Evolutionary conservation across 53 echinoderm and acorn worm species (phyloP), one percentile per base, ranked within the genome.

Genomic region (Paracentrotus lividus): DNA sequence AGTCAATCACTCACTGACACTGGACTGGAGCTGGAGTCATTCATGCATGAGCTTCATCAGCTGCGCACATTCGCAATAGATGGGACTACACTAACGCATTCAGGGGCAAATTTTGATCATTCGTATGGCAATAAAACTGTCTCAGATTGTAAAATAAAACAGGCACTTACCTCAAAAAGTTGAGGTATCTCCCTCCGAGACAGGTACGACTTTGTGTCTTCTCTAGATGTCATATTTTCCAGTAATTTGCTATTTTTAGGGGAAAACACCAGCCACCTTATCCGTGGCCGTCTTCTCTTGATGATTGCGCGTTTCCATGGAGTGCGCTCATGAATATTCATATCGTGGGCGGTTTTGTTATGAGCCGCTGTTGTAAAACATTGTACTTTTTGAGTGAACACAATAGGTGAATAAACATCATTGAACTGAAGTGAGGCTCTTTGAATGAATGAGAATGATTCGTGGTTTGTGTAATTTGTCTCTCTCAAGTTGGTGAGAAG

Each of bases 111-210:
- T 88, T 88, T 1, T 34, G n/a, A 49, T 0, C 29, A 47, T 47
- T 45, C 23, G 29, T 14, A 51, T 12, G 26, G 52, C 47, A 24
- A 49, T 47, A 16, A 45, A 49, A 85, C 47, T 21, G 49, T 8
- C 47, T 52, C 0, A 85, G 49, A 85, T 36, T 18, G 14, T 13
- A 85, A 40, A 18, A 72, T 0, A 5, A 72, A 36, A 23, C 16
- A 29, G 18, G 26, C 4, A 90, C 95, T 95, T 88, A 98, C 99
- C 99, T 98, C 99, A 94, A 98, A 98, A 6, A 98, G 90, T 81
- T 98, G 99, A 44, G 99, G 99, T 38, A 98, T 98, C 86, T 98
- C 99, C 94, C 96, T 95, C 94, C 96, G 94, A 14, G 99, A 96
- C 44, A 98, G 94, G 95, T 98, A 98, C 44, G 97, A 93, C 85